These are phyloP conservation scores for Siphlonurus alternatus DNA, from an alignment of 2,888 invertebrate species.

Conservation along the genomic window DNA sequence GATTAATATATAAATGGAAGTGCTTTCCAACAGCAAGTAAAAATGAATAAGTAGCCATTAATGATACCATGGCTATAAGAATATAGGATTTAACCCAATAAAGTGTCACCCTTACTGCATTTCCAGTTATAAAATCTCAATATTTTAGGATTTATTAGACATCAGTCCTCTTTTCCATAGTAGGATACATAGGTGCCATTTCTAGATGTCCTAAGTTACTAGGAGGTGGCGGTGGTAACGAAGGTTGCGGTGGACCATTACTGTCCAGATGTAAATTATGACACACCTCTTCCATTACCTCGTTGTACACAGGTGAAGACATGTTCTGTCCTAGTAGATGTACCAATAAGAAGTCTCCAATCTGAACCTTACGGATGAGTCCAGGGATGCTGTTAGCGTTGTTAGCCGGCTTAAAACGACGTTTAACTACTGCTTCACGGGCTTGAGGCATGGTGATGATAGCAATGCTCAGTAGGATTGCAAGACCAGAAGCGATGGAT, in stretches of 20 bases:
- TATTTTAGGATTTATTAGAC: no score
- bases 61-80: no score
- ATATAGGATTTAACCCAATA: no score
- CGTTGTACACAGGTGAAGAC: slow-evolving; percentile 62
- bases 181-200: slow-evolving; percentile 69
- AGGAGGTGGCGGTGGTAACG: slow-evolving; percentile 44
- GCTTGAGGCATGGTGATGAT: slow-evolving; percentile 63
- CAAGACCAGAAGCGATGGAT: slow-evolving; percentile 54
- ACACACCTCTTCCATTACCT: slow-evolving; percentile 62
- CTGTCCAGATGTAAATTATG: slow-evolving; percentile 50
- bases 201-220: slow-evolving; percentile 31
- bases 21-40: no score
- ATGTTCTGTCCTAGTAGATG: slow-evolving; percentile 76
- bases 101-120: no score
- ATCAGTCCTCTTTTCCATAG: slow-evolving; percentile 30
- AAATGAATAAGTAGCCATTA: no score
- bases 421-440: slow-evolving; percentile 62
- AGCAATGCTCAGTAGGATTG: slow-evolving; percentile 64
- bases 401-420: slow-evolving; percentile 61
- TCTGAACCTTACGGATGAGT: slow-evolving; percentile 65
- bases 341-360: slow-evolving; percentile 71
- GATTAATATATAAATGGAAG: no score
- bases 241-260: slow-evolving; percentile 46
- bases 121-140: no score
- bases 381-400: slow-evolving; percentile 48